Conservation (phyloP, 2,888 invertebrate genomes). For the Lamproptera curius region DNA sequence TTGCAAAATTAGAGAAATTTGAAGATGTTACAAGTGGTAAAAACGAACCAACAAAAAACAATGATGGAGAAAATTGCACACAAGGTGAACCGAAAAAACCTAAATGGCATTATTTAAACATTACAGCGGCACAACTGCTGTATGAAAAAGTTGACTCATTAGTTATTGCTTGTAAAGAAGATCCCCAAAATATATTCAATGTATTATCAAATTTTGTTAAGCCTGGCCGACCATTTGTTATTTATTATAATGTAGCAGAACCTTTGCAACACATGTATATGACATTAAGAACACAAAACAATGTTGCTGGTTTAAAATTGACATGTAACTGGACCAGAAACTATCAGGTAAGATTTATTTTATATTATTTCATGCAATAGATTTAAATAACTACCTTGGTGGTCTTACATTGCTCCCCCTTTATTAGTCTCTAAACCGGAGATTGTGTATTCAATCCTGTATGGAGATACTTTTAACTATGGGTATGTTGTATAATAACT, state of each 20-base stretch:
- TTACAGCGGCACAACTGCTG: conserved; percentile 80
- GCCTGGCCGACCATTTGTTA: conserved; percentile 89
- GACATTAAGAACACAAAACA: conserved; percentile 83
- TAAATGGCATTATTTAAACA: conserved; percentile 84
- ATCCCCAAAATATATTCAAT: conserved; percentile 88
- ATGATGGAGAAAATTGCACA: conserved; percentile 20
- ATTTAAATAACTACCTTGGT: too few species aligned
- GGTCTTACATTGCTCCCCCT: too few species aligned
- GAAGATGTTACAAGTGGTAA: conserved; percentile 22
- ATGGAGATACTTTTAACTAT: too few species aligned
- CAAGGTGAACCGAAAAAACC: conserved; percentile 67
- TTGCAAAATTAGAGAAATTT: conserved; percentile 39
- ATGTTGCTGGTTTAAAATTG: conserved; percentile 86
- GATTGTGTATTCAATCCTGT: too few species aligned
- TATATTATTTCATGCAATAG: too few species aligned
- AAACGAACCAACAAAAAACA: conserved; percentile 10
- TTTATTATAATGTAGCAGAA: conserved; percentile 89
- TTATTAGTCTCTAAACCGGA: too few species aligned
- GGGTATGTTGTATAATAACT: too few species aligned
- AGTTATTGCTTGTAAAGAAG: conserved; percentile 89
- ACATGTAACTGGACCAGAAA: conserved; percentile 92
- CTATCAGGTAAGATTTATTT: too few species aligned
- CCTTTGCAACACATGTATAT: conserved; percentile 91
- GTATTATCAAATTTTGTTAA: conserved; percentile 87
- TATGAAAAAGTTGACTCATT: conserved; percentile 84